Base-by-base conservation (phyloP, 2,113 vertebrate species). In the Progne subis region DNA sequence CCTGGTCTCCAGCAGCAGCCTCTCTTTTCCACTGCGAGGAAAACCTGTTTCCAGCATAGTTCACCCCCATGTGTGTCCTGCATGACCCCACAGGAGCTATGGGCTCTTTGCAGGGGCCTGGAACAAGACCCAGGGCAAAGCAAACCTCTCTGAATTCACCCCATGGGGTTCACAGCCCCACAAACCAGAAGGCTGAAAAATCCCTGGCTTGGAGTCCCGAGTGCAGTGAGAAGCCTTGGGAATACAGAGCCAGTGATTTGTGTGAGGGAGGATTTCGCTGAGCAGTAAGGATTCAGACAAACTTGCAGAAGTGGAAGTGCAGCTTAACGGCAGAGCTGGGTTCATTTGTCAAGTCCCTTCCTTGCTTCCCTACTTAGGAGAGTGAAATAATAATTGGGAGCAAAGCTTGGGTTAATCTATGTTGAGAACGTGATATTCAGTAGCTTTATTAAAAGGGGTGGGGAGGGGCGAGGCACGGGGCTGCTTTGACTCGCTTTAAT, bases 381-480 rank as follows among this genome's bases (percentile, higher is more conserved):
- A 94, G 65, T 2, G 65, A 87, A 87, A 85, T 61, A 94, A 89
- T 92, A 95, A 94, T 90, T 93, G 91, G 83, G 91, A 96, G 83
- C 91, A 92, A 96, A 94, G 89, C 91, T 96, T 46, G 82, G 93
- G 89, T 95, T 95, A 95, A 95, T 94, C 86, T 82, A 14, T 0
- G 0, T 59, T 57, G 81, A 82, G 92, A 87, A 94, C 49, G 23
- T 14, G 86, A 50, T 90, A 81, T 91, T 70, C 74, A 39, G 81
- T 47, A 70, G 77, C 83, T 96, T 91, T 95, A 94, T 97, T 94
- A 96, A 91, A 86, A 86, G 83, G 15, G 80, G 18, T 25, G 61
- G 44, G 18, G 26, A 12, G 25, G 12, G 16, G 25, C 37, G 26
- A 77, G 46, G 50, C 57, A 41, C 0, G 1, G 8, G 25, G 65